Evolutionary conservation across 2,888 invertebrate genomes (phyloP), one percentile per base, ranked within the genome.

Genomic region (Nymphalis c-album): DNA sequence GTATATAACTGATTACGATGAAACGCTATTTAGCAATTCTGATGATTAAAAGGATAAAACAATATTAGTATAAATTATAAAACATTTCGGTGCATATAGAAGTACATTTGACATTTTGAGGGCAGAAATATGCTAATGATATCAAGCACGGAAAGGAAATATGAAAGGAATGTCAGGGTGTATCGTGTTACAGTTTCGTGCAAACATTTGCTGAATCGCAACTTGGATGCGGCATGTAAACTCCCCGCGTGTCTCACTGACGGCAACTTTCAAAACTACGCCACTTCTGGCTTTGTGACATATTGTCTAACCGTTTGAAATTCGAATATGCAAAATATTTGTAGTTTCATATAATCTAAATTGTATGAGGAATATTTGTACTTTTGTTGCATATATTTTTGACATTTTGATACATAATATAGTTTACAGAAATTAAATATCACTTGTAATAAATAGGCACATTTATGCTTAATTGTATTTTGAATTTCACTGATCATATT

Each of bases 181-280:
- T 77, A 70, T 75, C 72, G 71, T 77, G 74, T 73, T 76, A 79
- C 75, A 78, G 82, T 84, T 85, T 80, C 80, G 79, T 81, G 82
- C 84, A 83, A 85, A 84, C 80, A 85, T 83, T 81, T 75, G 77
- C 77, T 78, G 80, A 80, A 80, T 80, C 64, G 67, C 67, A 82
- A 84, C 79, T 83, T 82, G 78, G 79, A 78, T 80, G 78, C 78
- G 78, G 78, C 77, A 80, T 80, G 79, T 80, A 78, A 78, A 83
- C 84, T 83, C 81, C 81, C 81, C 83, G 82, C 77, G 79, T 78
- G 78, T 81, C 83, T 55, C 53, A 55, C 53, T 82, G 84, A 81
- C 84, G 80, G 82, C 80, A 83, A 85, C 85, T 84, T 82, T 86
- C 84, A 85, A 83, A 85, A 85, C 84, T 64, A 67, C 45, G 45